Conservation (phyloP, 2,113 vertebrate species). For the Petaurus breviceps region DNA sequence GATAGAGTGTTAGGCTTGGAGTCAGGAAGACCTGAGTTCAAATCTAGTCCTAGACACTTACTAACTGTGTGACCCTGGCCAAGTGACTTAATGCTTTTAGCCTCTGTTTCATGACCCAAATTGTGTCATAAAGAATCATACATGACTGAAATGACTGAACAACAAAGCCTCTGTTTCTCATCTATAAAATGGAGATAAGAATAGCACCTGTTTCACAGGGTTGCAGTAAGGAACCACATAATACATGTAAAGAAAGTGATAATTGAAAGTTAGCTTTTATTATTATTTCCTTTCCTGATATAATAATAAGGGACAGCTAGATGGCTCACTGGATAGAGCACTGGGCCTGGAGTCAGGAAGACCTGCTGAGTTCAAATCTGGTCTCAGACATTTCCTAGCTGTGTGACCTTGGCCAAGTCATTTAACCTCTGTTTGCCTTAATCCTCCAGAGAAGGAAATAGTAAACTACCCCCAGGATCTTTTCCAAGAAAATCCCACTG, state of each 20-base stretch:
- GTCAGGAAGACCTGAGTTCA: neutral
- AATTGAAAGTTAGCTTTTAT: neutral
- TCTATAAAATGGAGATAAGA: neutral
- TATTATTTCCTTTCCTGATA: neutral
- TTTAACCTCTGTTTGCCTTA: neutral
- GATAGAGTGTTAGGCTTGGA: neutral
- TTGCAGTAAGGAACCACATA: neutral
- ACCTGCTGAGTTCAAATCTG: neutral
- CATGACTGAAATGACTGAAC: neutral
- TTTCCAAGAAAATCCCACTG: neutral
- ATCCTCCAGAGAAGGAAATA: neutral
- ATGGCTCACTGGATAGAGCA: neutral
- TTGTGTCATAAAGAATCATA: too few species aligned
- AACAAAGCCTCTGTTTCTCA: neutral
- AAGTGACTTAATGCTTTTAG: neutral
- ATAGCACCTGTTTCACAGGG: neutral
- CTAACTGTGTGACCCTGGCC: neutral
- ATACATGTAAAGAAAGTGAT: neutral
- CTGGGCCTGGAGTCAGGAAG: neutral
- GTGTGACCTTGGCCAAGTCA: neutral
- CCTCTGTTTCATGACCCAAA: neutral
- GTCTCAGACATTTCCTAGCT: neutral
- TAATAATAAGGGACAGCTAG: neutral
- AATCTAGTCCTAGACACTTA: neutral
- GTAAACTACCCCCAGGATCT: neutral